A percentile compares a stretch with the other conserved stretches of the same genome.
phyloP scores from a whole-genome alignment of 1,140 invertebrate genomes.

The Tetranychus cinnabarinus region DNA sequence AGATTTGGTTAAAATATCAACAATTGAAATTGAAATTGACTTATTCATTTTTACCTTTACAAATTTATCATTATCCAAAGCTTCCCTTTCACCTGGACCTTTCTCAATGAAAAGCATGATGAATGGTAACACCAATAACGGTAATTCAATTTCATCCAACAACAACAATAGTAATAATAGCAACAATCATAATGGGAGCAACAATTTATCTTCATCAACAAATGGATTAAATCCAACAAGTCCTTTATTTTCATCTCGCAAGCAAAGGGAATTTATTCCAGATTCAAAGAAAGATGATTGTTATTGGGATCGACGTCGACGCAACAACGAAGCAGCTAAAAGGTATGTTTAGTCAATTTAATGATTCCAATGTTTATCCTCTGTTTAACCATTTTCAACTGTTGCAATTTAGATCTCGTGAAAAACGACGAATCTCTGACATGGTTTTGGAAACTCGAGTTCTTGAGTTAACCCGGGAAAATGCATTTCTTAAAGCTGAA shows the following conservation, averaged over 20 bases:
- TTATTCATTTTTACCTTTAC: no score
- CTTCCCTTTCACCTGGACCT: no score
- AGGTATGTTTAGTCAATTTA: slow-evolving; percentile 18
- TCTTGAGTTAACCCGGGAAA: slow-evolving; percentile 78
- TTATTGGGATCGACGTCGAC: slow-evolving; percentile 79
- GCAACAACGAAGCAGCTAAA: slow-evolving; percentile 90
- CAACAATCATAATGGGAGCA: no score
- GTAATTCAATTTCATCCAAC: no score
- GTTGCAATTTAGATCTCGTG: slow-evolving; percentile 38
- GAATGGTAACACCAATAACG: no score
- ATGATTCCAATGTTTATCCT: not conserved
- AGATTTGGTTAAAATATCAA: no score
- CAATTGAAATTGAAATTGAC: no score
- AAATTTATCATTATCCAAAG: no score
- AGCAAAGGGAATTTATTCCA: slow-evolving; percentile 84
- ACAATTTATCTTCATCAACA: no score
- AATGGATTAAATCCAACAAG: slow-evolving; percentile 5
- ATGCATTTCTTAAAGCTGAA: slow-evolving; percentile 73
- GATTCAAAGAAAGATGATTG: slow-evolving; percentile 90
- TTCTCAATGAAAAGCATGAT: no score
- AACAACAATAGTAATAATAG: no score
- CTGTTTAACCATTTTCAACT: not conserved
- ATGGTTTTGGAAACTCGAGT: slow-evolving; percentile 85
- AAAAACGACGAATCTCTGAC: slow-evolving; percentile 85
- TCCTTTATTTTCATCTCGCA: slow-evolving; percentile 25